These are phyloP conservation scores for Acromyrmex heyeri DNA, from an alignment of 1,140 invertebrate genomes.

Conservation along the genomic window DNA sequence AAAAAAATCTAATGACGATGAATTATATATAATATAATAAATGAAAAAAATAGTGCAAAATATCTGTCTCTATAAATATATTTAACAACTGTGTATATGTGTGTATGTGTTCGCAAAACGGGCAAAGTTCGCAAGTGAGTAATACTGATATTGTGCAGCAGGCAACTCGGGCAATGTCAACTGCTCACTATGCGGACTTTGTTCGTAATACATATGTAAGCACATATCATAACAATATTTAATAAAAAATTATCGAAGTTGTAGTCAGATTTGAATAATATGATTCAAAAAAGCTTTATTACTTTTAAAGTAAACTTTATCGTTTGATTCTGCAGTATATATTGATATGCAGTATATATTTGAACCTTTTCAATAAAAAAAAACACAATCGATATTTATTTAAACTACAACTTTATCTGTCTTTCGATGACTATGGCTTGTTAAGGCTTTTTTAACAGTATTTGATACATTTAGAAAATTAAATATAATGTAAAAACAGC, in stretches of 20 bases:
- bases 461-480: neutral
- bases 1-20: neutral
- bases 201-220: neutral
- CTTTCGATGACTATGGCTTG: neutral
- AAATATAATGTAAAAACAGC: conserved; percentile 2
- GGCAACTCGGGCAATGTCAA: too few species aligned
- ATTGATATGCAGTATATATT: neutral
- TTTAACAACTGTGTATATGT: neutral
- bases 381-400: neutral
- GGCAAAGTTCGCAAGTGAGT: too few species aligned
- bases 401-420: conserved; percentile 5
- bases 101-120: neutral
- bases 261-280: neutral
- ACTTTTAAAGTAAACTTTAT: neutral
- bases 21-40: neutral
- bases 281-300: neutral
- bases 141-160: too few species aligned
- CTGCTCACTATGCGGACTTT: too few species aligned
- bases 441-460: neutral
- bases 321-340: neutral
- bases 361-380: neutral
- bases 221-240: too few species aligned
- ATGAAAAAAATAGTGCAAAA: neutral
- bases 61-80: neutral
- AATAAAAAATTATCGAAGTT: neutral